These are phyloP conservation scores for Hyphantria cunea DNA, from an alignment of 1,140 invertebrate genomes.

Conservation along the genomic window DNA sequence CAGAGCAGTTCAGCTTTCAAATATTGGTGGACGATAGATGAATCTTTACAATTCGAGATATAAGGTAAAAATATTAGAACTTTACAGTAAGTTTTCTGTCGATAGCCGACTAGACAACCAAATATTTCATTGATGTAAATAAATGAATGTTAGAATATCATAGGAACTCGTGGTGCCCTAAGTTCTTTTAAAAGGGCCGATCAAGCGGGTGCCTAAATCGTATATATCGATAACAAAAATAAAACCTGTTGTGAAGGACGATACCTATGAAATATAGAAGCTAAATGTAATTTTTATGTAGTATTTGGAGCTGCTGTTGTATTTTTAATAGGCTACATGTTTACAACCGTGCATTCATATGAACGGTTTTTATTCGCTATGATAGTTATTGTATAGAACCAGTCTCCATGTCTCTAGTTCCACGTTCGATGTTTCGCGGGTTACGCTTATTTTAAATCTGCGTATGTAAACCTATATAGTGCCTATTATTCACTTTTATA, in stretches of 20 bases:
- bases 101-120: conserved; percentile 52
- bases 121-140: conserved; percentile 33
- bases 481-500: conserved; percentile 82
- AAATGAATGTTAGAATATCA: conserved; percentile 29
- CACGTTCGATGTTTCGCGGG: conserved; percentile 68
- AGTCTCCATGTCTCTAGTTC: conserved; percentile 61
- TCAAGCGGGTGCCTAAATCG: conserved; percentile 42
- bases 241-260: conserved; percentile 76
- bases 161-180: conserved; percentile 25
- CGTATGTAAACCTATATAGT: conserved; percentile 81
- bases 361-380: conserved; percentile 47
- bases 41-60: conserved; percentile 67
- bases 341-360: conserved; percentile 34
- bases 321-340: conserved; percentile 42
- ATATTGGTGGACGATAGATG: conserved; percentile 75
- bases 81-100: conserved; percentile 55
- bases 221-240: conserved; percentile 54
- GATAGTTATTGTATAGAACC: conserved; percentile 62
- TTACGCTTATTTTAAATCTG: conserved; percentile 77
- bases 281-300: conserved; percentile 57
- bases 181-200: conserved; percentile 36
- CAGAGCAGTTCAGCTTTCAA: conserved; percentile 75
- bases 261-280: conserved; percentile 70
- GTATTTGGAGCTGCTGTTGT: conserved; percentile 53
- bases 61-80: conserved; percentile 62